These are phyloP conservation scores for Monopis laevigella DNA, from an alignment of 2,888 invertebrate species.

Conservation along the genomic window DNA sequence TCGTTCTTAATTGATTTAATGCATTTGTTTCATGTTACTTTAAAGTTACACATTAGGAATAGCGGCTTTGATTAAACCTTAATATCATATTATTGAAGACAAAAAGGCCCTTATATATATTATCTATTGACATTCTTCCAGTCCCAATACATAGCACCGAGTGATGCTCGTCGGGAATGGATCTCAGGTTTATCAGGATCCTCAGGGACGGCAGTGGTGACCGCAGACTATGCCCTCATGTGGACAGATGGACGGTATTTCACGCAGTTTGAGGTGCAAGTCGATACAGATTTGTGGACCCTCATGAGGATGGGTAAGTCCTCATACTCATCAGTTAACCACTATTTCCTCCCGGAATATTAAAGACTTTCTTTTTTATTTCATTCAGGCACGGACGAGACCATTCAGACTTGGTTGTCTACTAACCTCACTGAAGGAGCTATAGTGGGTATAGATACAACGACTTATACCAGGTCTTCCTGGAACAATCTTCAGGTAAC, in stretches of 20 bases:
- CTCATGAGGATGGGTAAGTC: constrained; percentile 77
- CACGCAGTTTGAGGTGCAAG: constrained; percentile 84
- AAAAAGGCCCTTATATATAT: no score
- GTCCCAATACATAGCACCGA: constrained; percentile 89
- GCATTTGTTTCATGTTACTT: no score
- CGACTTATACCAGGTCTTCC: constrained; percentile 70
- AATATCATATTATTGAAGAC: no score
- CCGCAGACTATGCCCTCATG: constrained; percentile 73
- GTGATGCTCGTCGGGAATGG: constrained; percentile 85
- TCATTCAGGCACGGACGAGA: constrained; percentile 61
- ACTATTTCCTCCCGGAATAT: no score
- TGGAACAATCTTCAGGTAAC: constrained; percentile 64
- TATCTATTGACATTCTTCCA: constrained; percentile 33
- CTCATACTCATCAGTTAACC: no score
- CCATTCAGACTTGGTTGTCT: constrained; percentile 77
- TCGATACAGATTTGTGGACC: constrained; percentile 82
- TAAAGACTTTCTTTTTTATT: background rate
- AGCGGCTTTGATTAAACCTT: no score
- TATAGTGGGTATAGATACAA: constrained; percentile 82
- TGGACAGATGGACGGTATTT: constrained; percentile 99
- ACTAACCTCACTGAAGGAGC: constrained; percentile 69
- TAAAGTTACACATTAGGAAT: no score
- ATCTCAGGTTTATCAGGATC: constrained; percentile 92
- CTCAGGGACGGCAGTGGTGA: constrained; percentile 88
- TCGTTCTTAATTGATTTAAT: no score